Evolutionary conservation across 2,113 vertebrate genomes (phyloP).

Genomic region (Hippocampus comes): DNA sequence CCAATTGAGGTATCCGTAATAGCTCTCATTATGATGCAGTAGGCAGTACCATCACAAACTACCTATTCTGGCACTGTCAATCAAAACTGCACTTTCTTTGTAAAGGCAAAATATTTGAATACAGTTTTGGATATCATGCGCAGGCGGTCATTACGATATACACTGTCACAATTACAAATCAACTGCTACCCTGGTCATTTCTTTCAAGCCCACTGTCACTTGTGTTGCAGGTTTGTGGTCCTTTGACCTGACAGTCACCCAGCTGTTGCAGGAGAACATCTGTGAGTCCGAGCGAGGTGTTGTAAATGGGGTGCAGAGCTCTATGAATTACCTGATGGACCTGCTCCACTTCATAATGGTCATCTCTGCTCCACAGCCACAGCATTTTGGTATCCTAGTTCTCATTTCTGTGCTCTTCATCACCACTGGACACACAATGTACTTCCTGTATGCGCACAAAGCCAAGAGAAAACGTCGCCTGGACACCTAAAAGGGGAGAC

Average conservation of each 20-base stretch:
- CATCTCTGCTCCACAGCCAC: conserved; percentile 68
- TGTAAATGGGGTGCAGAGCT: conserved; percentile 77
- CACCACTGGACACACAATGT: conserved; percentile 72
- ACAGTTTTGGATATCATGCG: not conserved
- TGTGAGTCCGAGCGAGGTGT: conserved; percentile 73
- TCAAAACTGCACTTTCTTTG: no score
- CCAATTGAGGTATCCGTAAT: no score
- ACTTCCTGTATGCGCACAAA: conserved; percentile 75
- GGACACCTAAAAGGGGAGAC: conserved; percentile 50
- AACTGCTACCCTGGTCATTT: not conserved
- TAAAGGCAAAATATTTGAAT: not conserved
- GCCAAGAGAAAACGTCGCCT: conserved; percentile 66
- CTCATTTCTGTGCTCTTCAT: conserved; percentile 78
- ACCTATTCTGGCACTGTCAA: no score
- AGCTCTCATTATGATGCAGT: no score
- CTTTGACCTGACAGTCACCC: conserved; percentile 75
- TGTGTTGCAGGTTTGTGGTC: conserved; percentile 72
- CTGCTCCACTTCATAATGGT: conserved; percentile 74
- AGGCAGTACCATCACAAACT: no score
- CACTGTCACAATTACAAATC: not conserved
- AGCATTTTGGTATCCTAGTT: conserved; percentile 70
- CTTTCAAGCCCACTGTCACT: conserved; percentile 7
- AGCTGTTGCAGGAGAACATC: conserved; percentile 76
- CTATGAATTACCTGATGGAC: conserved; percentile 80
- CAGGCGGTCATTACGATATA: not conserved